These are phyloP conservation scores for Rattus rattus DNA, from an alignment of 2,113 vertebrate species.

Conservation along the genomic window DNA sequence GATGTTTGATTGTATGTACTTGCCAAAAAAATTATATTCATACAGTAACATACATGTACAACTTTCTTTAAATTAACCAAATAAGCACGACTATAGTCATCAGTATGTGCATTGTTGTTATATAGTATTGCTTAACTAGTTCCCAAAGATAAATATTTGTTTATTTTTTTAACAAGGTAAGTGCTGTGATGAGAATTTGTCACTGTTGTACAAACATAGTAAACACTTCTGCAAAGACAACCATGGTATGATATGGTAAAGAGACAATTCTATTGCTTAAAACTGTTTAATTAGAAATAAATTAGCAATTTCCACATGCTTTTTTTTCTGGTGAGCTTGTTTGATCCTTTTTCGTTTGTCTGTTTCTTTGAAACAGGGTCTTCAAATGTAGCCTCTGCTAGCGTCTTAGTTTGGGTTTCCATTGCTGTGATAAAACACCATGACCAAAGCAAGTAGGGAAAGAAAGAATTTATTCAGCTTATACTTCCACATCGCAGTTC, in stretches of 20 bases:
- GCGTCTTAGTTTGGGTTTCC: background rate
- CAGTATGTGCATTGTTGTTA: background rate
- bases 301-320: background rate
- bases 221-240: background rate
- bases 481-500: background rate
- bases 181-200: background rate
- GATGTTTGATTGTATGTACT: background rate
- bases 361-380: background rate
- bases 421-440: background rate
- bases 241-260: background rate
- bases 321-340: background rate
- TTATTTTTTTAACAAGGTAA: background rate
- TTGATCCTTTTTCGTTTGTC: background rate
- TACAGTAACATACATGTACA: background rate
- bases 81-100: background rate
- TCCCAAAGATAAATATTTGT: background rate
- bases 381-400: too few relatives aligned
- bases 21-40: background rate
- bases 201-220: background rate
- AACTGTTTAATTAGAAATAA: background rate
- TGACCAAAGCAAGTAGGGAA: background rate
- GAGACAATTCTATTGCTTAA: background rate
- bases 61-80: constrained; percentile 1
- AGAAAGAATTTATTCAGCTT: background rate
- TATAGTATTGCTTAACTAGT: background rate